phyloP scores from a whole-genome alignment of 2,113 vertebrate genomes.

The Lipophrys pholis region DNA sequence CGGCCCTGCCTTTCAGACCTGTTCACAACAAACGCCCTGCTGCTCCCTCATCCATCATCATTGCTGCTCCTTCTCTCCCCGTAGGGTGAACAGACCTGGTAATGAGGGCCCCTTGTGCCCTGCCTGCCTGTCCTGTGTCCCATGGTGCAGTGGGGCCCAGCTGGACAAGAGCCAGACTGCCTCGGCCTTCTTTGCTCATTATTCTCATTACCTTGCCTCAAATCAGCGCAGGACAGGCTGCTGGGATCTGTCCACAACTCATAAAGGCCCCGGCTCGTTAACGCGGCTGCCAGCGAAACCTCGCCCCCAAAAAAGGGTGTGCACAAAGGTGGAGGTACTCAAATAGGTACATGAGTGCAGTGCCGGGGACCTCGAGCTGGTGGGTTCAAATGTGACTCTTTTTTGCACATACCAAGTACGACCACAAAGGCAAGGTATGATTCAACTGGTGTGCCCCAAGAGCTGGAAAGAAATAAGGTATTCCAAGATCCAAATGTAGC shows the following conservation, averaged over 20 bases:
- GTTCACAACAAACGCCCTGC: slow-evolving; percentile 61
- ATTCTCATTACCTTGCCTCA: slow-evolving; percentile 84
- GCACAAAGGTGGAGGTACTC: slow-evolving; percentile 54
- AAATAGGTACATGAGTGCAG: slow-evolving; percentile 49
- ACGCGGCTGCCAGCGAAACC: slow-evolving; percentile 52
- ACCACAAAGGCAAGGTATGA: slow-evolving; percentile 52
- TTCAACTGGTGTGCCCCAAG: slow-evolving; percentile 45
- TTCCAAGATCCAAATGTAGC: slow-evolving; percentile 73
- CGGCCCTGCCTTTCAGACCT: slow-evolving; percentile 63
- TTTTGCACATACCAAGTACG: slow-evolving; percentile 23
- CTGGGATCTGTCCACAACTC: slow-evolving; percentile 85
- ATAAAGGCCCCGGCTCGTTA: slow-evolving; percentile 80
- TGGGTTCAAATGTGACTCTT: slow-evolving; percentile 10
- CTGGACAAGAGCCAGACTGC: slow-evolving; percentile 79
- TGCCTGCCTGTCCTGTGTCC: slow-evolving; percentile 80
- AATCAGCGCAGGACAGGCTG: slow-evolving; percentile 82
- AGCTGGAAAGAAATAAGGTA: slow-evolving; percentile 54
- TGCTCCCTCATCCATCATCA: slow-evolving; percentile 78
- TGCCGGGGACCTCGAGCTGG: neutral
- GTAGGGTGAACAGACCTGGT: slow-evolving; percentile 70
- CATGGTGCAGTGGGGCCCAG: slow-evolving; percentile 79
- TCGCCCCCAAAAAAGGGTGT: slow-evolving; percentile 56
- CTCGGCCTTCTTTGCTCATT: slow-evolving; percentile 78
- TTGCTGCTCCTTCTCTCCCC: slow-evolving; percentile 59
- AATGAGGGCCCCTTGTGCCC: slow-evolving; percentile 82